phyloP scores from a whole-genome alignment of 2,113 vertebrate genomes.

The Sprattus sprattus region DNA sequence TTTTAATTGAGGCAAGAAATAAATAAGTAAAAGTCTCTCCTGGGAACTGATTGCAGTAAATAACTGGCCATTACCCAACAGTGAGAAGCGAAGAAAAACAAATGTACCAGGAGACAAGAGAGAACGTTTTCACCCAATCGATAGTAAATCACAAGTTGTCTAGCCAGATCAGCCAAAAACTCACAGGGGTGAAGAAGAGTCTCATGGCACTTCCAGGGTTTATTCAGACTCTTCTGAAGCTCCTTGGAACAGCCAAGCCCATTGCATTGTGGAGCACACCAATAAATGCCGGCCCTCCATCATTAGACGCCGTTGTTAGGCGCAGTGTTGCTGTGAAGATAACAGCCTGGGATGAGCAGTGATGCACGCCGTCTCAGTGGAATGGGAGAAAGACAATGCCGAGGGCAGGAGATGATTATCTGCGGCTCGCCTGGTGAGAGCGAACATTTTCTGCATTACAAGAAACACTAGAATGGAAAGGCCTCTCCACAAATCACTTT shows the following conservation, averaged over 20 bases:
- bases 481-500: slow-evolving; percentile 15
- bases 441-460: not conserved
- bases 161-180: slow-evolving; percentile 56
- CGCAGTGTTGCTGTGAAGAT: slow-evolving; percentile 61
- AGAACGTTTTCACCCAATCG: slow-evolving; percentile 48
- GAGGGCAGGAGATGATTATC: slow-evolving; percentile 12
- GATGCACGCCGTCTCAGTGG: slow-evolving; percentile 20
- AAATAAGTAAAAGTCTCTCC: slow-evolving; percentile 41
- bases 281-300: slow-evolving; percentile 60
- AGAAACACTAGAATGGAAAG: slow-evolving; percentile 15
- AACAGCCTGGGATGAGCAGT: slow-evolving; percentile 49
- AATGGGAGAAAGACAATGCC: not conserved
- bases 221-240: slow-evolving; percentile 69
- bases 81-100: slow-evolving; percentile 61
- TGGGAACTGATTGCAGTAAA: slow-evolving; percentile 53
- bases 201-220: slow-evolving; percentile 46
- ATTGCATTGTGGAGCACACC: slow-evolving; percentile 66
- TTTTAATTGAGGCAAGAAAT: slow-evolving; percentile 49
- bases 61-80: slow-evolving; percentile 49
- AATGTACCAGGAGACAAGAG: slow-evolving; percentile 50
- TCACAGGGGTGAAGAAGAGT: slow-evolving; percentile 69
- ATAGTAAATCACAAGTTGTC: slow-evolving; percentile 65
- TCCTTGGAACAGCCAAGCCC: slow-evolving; percentile 32
- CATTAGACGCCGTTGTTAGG: slow-evolving; percentile 50
- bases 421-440: slow-evolving; percentile 1